Percentiles rank a stretch among this genome's conserved stretches.
Conservation (phyloP, 2,797 vertebrate genomes). For the Mus minutoides region DNA sequence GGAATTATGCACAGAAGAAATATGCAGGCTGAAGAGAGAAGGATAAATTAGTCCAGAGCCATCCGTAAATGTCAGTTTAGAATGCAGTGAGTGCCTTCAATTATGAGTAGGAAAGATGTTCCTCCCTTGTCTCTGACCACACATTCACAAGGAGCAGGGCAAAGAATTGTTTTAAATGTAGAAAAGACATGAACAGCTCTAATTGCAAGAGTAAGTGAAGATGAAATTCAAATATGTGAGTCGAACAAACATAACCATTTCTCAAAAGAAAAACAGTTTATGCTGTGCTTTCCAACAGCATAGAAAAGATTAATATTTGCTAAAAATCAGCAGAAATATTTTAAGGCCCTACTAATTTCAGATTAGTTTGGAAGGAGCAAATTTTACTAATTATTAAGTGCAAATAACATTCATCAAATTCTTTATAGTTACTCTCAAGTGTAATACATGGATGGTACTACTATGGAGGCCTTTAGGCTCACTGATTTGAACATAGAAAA, state of each 20-base stretch:
- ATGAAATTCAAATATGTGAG: constrained; percentile 31
- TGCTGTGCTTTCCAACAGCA: constrained; percentile 9
- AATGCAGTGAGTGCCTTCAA: constrained; percentile 70
- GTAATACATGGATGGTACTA: not conserved
- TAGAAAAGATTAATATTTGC: constrained; percentile 42
- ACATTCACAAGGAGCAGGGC: constrained; percentile 64
- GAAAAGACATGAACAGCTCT: constrained; percentile 5
- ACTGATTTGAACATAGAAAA: constrained; percentile 24
- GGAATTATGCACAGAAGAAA: constrained; percentile 75
- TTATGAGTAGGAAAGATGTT: constrained; percentile 74
- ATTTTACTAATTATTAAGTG: constrained; percentile 35
- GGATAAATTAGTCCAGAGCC: constrained; percentile 67
- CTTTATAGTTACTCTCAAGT: not conserved
- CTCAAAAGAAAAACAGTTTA: constrained; percentile 61
- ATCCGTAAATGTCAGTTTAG: constrained; percentile 73
- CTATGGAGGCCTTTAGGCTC: not conserved
- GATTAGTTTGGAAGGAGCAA: constrained; percentile 15
- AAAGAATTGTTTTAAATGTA: constrained; percentile 69
- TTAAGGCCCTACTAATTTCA: constrained; percentile 26
- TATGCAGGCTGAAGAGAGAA: constrained; percentile 65
- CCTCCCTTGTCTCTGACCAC: constrained; percentile 23
- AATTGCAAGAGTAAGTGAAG: constrained; percentile 55
- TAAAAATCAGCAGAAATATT: constrained; percentile 43
- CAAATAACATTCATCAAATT: constrained; percentile 40
- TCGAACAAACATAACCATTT: constrained; percentile 56